These are phyloP conservation scores for Caenorhabditis briggsae DNA, from an alignment of 1,140 invertebrate species.

Conservation along the genomic window DNA sequence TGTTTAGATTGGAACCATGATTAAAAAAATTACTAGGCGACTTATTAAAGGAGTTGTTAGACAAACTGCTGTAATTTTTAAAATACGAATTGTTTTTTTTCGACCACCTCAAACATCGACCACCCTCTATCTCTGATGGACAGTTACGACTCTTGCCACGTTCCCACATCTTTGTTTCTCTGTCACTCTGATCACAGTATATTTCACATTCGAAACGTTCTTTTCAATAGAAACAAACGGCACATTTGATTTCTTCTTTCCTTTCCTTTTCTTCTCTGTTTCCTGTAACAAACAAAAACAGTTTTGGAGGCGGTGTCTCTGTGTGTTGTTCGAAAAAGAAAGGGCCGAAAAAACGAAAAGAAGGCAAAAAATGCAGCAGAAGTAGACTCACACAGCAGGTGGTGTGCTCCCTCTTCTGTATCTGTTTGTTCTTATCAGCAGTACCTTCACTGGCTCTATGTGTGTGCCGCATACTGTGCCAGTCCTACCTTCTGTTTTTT, in stretches of 20 bases:
- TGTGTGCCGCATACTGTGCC: background rate
- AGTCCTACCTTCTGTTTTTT: slow-evolving; percentile 4
- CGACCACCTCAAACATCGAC: background rate
- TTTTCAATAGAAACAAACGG: background rate
- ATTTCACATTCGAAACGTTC: slow-evolving; percentile 24
- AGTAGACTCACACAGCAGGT: background rate
- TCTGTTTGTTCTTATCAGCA: slow-evolving; percentile 55
- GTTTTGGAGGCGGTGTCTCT: background rate
- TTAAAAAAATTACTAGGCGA: too few relatives aligned
- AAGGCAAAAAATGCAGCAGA: background rate
- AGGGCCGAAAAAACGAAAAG: slow-evolving; percentile 16
- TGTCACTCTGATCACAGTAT: background rate
- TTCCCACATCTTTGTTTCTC: background rate
- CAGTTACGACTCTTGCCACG: background rate
- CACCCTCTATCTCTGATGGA: background rate
- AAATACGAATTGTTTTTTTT: too few relatives aligned
- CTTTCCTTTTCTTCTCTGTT: background rate
- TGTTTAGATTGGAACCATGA: too few relatives aligned
- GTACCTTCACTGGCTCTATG: slow-evolving; percentile 36
- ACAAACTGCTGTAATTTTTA: too few relatives aligned
- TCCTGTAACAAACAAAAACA: background rate
- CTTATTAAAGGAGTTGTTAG: too few relatives aligned
- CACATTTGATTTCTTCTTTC: too few relatives aligned
- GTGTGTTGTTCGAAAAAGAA: background rate
- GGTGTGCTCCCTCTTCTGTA: slow-evolving; percentile 19